These are phyloP conservation scores for Apodemia duryi DNA, from an alignment of 2,888 invertebrate species.

Conservation along the genomic window DNA sequence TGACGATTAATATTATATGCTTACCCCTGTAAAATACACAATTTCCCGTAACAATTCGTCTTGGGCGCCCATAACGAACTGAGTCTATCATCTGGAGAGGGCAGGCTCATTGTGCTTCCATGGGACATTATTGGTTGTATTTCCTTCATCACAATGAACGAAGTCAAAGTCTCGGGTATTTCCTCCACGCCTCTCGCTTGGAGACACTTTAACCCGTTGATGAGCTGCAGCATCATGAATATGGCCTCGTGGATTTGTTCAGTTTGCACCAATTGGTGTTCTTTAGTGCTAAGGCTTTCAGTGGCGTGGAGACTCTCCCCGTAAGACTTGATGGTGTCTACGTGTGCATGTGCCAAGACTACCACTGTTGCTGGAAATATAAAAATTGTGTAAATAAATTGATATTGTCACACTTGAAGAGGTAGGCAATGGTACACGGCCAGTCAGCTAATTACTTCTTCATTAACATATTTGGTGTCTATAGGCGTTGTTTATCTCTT, in stretches of 20 bases:
- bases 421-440: too few species aligned
- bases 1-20: constrained; percentile 31
- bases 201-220: constrained; percentile 89
- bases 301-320: constrained; percentile 80
- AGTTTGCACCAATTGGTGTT: constrained; percentile 64
- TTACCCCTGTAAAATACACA: constrained; percentile 88
- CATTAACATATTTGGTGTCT: too few species aligned
- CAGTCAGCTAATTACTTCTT: too few species aligned
- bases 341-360: constrained; percentile 85
- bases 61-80: constrained; percentile 70
- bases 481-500: too few species aligned
- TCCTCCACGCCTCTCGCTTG: constrained; percentile 92
- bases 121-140: constrained; percentile 41
- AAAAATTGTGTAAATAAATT: too few species aligned
- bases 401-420: too few species aligned
- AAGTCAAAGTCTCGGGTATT: constrained; percentile 83
- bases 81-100: constrained; percentile 60
- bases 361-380: constrained; percentile 84
- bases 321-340: constrained; percentile 86
- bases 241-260: constrained; percentile 83
- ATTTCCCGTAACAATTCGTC: constrained; percentile 77
- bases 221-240: constrained; percentile 88
- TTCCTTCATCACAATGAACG: constrained; percentile 86
- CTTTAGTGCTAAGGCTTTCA: constrained; percentile 59
- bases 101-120: constrained; percentile 47